Evolutionary conservation across 1,140 invertebrate genomes (phyloP).

Genomic region (Cecropterus lyciades): DNA sequence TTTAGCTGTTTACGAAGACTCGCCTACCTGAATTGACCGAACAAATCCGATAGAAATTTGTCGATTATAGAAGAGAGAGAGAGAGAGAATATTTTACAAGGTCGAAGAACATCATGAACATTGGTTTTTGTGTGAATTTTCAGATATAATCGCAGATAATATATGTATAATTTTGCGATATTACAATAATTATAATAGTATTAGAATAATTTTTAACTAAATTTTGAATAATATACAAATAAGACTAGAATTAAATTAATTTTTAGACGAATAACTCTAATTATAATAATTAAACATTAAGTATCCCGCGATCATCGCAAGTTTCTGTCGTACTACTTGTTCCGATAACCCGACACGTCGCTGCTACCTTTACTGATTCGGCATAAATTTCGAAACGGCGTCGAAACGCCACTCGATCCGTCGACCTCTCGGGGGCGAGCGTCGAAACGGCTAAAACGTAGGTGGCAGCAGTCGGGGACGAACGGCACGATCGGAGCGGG

Average conservation of each 20-base stretch:
- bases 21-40: constrained; percentile 3
- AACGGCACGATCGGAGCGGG: constrained; percentile 30
- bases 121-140: constrained; percentile 11
- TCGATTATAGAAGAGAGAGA: constrained; percentile 9
- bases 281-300: background rate
- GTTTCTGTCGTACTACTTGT: constrained; percentile 7
- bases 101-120: constrained; percentile 11
- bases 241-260: background rate
- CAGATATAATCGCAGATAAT: background rate
- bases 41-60: constrained; percentile 13
- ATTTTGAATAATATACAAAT: background rate
- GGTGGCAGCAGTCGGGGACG: constrained; percentile 16
- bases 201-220: too few relatives aligned
- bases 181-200: too few relatives aligned
- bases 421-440: constrained; percentile 11
- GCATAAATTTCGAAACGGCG: too few relatives aligned
- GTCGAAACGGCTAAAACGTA: constrained; percentile 26
- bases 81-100: constrained; percentile 8
- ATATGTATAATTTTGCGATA: background rate
- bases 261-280: background rate
- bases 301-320: background rate
- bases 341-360: constrained; percentile 18
- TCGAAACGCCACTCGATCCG: too few relatives aligned
- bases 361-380: background rate
- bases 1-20: constrained; percentile 20